Evolutionary conservation across 2,888 invertebrate species (phyloP).

Genomic region (Phyllotreta striolata): DNA sequence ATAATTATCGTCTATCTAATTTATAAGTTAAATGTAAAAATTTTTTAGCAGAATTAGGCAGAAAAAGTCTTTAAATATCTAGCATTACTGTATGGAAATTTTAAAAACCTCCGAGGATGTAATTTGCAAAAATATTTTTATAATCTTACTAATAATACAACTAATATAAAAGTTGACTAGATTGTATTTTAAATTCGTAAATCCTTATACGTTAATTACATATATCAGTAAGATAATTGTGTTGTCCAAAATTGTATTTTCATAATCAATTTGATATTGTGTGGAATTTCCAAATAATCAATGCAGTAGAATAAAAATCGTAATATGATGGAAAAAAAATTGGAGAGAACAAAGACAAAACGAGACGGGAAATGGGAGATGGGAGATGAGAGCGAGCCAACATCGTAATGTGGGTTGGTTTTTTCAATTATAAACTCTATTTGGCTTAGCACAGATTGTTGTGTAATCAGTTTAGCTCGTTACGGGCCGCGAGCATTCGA

Average conservation of each 20-base stretch:
- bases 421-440: slow-evolving; percentile 65
- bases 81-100: too few species aligned
- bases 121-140: too few species aligned
- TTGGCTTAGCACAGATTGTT: slow-evolving; percentile 64
- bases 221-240: slow-evolving; percentile 8
- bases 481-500: slow-evolving; percentile 62
- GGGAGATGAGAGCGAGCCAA: slow-evolving; percentile 37
- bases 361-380: slow-evolving; percentile 37
- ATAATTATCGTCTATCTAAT: too few species aligned
- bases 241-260: neutral
- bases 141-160: too few species aligned
- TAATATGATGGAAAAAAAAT: slow-evolving; percentile 38
- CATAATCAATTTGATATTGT: too few species aligned
- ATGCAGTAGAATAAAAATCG: slow-evolving; percentile 18
- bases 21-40: too few species aligned
- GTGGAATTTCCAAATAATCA: slow-evolving; percentile 7
- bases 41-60: too few species aligned
- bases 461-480: slow-evolving; percentile 64
- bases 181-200: too few species aligned
- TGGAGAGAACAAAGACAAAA: slow-evolving; percentile 40
- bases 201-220: too few species aligned
- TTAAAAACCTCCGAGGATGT: too few species aligned
- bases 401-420: slow-evolving; percentile 52
- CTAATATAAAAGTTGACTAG: too few species aligned
- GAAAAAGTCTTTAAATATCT: too few species aligned